Evolutionary conservation across 2,888 invertebrate genomes (phyloP).

Genomic region (Philereme transversata): DNA sequence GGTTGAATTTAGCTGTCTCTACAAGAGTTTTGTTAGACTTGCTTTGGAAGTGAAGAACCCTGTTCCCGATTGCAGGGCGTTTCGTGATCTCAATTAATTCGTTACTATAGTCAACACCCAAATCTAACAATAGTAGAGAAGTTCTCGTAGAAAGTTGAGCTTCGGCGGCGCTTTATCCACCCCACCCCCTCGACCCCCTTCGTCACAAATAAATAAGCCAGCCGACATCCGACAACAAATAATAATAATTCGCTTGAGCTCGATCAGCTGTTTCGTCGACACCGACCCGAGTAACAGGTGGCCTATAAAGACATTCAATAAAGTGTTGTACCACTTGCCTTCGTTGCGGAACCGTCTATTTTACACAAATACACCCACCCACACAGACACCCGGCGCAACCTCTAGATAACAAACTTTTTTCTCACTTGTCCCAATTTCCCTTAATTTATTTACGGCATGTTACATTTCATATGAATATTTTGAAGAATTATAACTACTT

Average conservation of each 20-base stretch:
- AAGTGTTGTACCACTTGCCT: constrained; percentile 80
- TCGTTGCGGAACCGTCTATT: constrained; percentile 75
- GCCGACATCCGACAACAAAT: constrained; percentile 74
- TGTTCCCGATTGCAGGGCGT: neutral
- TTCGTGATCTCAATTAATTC: constrained; percentile 41
- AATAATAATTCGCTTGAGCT: constrained; percentile 80
- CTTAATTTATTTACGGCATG: constrained; percentile 2
- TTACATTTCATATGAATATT: neutral
- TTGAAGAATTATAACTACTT: neutral
- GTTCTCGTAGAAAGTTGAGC: constrained; percentile 64
- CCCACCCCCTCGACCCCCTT: constrained; percentile 56
- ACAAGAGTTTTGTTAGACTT: neutral
- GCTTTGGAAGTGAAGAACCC: neutral
- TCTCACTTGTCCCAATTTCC: constrained; percentile 15
- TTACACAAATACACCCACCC: constrained; percentile 68
- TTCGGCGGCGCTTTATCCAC: constrained; percentile 51
- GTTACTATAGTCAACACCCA: constrained; percentile 37
- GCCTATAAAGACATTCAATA: constrained; percentile 84
- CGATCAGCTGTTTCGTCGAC: constrained; percentile 81
- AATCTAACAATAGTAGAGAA: constrained; percentile 58
- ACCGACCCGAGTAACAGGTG: constrained; percentile 84
- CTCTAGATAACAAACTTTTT: constrained; percentile 33
- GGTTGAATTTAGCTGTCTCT: too few species aligned
- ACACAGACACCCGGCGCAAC: constrained; percentile 43
- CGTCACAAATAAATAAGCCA: constrained; percentile 78